These are phyloP conservation scores for Chrysomallon squamiferum DNA, from an alignment of 1,140 invertebrate species.

Conservation along the genomic window DNA sequence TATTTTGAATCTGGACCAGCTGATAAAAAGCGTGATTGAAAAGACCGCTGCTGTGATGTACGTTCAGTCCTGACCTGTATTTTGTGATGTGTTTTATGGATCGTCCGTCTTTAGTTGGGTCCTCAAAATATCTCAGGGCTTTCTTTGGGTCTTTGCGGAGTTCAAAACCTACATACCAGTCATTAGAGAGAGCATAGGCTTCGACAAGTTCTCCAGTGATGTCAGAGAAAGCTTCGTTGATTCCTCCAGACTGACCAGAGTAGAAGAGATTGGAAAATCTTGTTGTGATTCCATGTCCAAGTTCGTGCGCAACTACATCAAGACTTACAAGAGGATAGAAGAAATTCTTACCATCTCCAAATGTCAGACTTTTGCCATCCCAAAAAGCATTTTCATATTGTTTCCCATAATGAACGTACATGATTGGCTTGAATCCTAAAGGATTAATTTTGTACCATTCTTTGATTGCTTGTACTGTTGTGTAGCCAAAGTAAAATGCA, in stretches of 20 bases:
- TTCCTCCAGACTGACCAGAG: constrained; percentile 29
- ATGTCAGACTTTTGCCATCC: constrained; percentile 5
- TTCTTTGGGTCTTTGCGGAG: constrained; percentile 16
- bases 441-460: constrained; percentile 16
- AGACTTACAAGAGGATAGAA: constrained; percentile 23
- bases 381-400: constrained; percentile 15
- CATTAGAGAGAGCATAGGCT: constrained; percentile 17
- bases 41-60: constrained; percentile 38
- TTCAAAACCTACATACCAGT: constrained; percentile 26
- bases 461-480: constrained; percentile 24
- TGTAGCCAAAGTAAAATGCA: constrained; percentile 26
- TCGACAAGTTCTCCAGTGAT: constrained; percentile 33
- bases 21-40: constrained; percentile 34
- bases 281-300: constrained; percentile 33
- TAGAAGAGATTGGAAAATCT: constrained; percentile 25
- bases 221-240: constrained; percentile 43
- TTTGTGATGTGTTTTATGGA: constrained; percentile 30
- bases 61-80: constrained; percentile 19
- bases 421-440: constrained; percentile 13
- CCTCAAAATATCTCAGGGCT: constrained; percentile 27
- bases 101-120: constrained; percentile 22
- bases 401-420: constrained; percentile 33
- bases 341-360: constrained; percentile 26
- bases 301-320: constrained; percentile 35
- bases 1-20: constrained; percentile 6